Base-by-base conservation (phyloP, 2,888 invertebrate genomes). In the Eupithecia subfuscata region DNA sequence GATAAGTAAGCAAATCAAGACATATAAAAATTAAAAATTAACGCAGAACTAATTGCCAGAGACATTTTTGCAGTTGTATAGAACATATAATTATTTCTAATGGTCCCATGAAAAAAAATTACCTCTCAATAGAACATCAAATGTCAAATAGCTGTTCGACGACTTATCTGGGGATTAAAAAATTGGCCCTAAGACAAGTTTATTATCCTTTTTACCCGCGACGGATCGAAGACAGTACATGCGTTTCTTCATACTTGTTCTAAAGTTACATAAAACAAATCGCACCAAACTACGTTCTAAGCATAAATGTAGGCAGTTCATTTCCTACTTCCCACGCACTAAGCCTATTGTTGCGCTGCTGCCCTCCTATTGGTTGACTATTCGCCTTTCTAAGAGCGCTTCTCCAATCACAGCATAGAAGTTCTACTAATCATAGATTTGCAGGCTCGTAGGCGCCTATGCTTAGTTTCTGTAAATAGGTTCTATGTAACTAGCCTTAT, bases 371-470 rank as follows among this genome's bases (percentile, higher is more conserved):
- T 77, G 75, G 70, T 81, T 48, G 71, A 22, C 22, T 67, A 73
- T 72, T 76, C 69, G 78, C 78, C 79, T 79, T 75, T 74, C 78
- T 77, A 76, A 43, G 60, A 75, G 67, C 73, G 82, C 73, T 88
- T 87, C 87, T 88, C 94, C 94, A 94, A 94, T 94, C 92, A 90
- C 87, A 79, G 86, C 84, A 80, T 75, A 82, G 85, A 89, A 87
- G 88, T 80, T 88, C 84, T 84, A 86, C 84, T 89, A 89, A 88
- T 79, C 83, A 86, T 87, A 87, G 87, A 88, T 87, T 88, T 86
- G 86, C 81, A 70, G 81, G 77, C 78, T 79, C 81, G 79, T 76
- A 78, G 73, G 40, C 8, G 64, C 73, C 69, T 68, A n/a, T 43
- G 43, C 34, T 12, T 12, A 60, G 22, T 60, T 56, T 60, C 60